These are phyloP conservation scores for Erynnis tages DNA, from an alignment of 2,888 invertebrate genomes.

Conservation along the genomic window DNA sequence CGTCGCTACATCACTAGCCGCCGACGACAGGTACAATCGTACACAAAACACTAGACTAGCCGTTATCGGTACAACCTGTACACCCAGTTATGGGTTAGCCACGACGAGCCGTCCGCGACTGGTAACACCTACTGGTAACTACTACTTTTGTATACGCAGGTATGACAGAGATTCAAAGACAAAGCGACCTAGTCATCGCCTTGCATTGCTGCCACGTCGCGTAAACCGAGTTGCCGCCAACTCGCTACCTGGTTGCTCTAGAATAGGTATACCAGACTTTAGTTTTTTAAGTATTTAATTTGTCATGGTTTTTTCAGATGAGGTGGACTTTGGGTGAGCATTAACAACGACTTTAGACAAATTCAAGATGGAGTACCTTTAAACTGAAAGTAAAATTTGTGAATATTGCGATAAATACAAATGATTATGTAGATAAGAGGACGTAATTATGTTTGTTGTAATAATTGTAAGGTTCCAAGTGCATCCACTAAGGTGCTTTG, in stretches of 20 bases:
- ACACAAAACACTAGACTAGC: not conserved
- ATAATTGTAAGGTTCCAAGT: constrained; percentile 38
- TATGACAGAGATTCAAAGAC: too few species aligned
- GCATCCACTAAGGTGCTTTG: constrained; percentile 67
- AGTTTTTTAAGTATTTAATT: not conserved
- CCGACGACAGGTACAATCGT: not conserved
- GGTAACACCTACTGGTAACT: too few species aligned
- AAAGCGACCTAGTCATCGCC: too few species aligned
- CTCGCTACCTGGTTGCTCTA: too few species aligned
- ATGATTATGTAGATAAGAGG: constrained; percentile 32
- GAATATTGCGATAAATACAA: constrained; percentile 31
- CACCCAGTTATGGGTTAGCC: too few species aligned
- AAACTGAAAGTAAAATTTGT: constrained; percentile 32
- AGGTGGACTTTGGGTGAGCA: constrained; percentile 63
- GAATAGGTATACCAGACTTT: too few species aligned
- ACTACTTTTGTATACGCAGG: too few species aligned
- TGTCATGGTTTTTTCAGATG: constrained; percentile 60
- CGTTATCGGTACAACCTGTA: too few species aligned
- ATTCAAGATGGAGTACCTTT: constrained; percentile 38
- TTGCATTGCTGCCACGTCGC: too few species aligned
- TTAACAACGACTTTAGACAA: constrained; percentile 42
- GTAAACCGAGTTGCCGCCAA: too few species aligned
- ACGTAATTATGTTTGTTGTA: constrained; percentile 39
- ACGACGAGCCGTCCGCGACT: too few species aligned
- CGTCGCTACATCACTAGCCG: too few species aligned